Conservation (phyloP, 2,888 invertebrate species). For the Macropis europaea region DNA sequence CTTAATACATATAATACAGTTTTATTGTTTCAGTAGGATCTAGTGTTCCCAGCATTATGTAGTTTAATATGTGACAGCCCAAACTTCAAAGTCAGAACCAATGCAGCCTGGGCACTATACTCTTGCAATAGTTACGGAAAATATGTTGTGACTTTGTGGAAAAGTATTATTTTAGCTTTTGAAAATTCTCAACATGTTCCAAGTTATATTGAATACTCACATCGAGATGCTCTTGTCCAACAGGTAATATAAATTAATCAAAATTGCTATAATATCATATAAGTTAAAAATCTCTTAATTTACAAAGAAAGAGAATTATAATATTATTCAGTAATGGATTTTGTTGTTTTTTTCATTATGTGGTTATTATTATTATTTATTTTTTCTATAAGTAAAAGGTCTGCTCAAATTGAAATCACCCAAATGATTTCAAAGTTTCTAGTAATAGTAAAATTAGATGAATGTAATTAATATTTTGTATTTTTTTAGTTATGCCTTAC, state of each 20-base stretch:
- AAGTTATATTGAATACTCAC: conserved; percentile 92
- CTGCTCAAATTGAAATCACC: no score
- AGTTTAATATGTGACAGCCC: conserved; percentile 86
- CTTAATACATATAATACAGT: conserved; percentile 3
- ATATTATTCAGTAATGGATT: no score
- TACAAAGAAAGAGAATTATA: no score
- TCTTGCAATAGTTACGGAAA: conserved; percentile 84
- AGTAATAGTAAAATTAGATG: no score
- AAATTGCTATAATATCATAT: neutral
- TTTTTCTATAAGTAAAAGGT: no score
- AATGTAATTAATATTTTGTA: conserved; percentile 15
- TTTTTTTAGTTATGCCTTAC: conserved; percentile 86
- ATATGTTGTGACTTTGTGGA: conserved; percentile 85
- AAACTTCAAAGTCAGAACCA: conserved; percentile 95
- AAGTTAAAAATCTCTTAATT: no score
- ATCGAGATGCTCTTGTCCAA: conserved; percentile 91
- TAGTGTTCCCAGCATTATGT: conserved; percentile 85
- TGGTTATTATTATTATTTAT: no score
- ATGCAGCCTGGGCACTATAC: conserved; percentile 89
- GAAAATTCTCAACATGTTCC: conserved; percentile 89
- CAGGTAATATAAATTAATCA: conserved; percentile 82
- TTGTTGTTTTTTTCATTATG: no score
- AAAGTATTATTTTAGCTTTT: conserved; percentile 86
- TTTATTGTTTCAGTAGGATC: conserved; percentile 79
- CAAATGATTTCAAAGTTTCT: no score